A percentile compares a stretch with the other conserved stretches of the same genome.
phyloP scores from a whole-genome alignment of 1,140 invertebrate species.

The Ditylenchus dipsaci region DNA sequence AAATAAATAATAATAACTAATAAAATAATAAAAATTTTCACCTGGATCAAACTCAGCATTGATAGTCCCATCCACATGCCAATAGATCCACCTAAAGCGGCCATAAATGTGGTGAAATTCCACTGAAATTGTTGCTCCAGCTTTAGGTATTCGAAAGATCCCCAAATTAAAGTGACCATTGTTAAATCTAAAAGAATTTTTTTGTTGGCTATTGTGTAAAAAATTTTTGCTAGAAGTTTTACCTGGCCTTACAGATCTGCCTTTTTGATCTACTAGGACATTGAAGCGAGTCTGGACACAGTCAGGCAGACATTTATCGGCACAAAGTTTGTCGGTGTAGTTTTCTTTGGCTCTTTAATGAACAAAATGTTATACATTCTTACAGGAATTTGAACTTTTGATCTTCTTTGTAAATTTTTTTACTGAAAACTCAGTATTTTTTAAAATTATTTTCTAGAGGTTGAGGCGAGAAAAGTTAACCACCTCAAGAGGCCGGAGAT shows the following conservation, averaged over 20 bases:
- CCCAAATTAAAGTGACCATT: constrained; percentile 24
- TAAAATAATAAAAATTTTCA: too few relatives aligned
- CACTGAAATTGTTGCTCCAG: constrained; percentile 34
- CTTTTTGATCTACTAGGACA: constrained; percentile 7
- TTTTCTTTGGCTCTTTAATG: constrained; percentile 24
- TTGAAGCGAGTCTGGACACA: constrained; percentile 49
- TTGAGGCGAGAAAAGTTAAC: too few relatives aligned
- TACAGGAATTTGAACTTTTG: too few relatives aligned
- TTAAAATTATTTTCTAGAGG: too few relatives aligned
- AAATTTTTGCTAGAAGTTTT: background rate
- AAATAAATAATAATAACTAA: too few relatives aligned
- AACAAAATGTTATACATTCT: too few relatives aligned
- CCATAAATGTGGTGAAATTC: constrained; percentile 24
- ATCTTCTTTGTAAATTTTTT: too few relatives aligned
- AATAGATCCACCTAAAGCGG: constrained; percentile 37
- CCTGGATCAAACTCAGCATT: constrained; percentile 37
- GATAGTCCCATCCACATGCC: constrained; percentile 40
- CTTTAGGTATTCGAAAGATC: constrained; percentile 32
- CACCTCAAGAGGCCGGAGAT: too few relatives aligned
- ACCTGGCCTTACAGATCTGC: constrained; percentile 14
- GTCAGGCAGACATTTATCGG: constrained; percentile 44
- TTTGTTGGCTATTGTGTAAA: background rate
- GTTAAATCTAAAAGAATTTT: constrained; percentile 25
- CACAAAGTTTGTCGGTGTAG: constrained; percentile 41
- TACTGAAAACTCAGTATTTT: too few relatives aligned